A percentile compares a stretch with the other conserved stretches of the same genome.
Conservation (phyloP, 2,113 vertebrate species). For the Clarias gariepinus region DNA sequence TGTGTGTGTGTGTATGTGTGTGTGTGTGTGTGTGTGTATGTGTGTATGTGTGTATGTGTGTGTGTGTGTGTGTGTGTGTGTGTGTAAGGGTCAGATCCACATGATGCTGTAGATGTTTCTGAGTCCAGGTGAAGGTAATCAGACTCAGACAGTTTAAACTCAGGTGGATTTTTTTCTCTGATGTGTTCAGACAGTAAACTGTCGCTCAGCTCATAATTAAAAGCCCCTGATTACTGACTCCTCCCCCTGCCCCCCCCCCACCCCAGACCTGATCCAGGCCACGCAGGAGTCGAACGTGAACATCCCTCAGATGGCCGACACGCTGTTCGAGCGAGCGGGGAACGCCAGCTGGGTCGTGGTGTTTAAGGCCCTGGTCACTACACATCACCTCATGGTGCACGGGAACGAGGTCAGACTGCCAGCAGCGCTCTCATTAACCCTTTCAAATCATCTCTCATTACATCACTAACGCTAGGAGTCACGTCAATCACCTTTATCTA, state of each 20-base stretch:
- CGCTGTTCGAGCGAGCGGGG: slow-evolving; percentile 92
- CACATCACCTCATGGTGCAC: slow-evolving; percentile 97
- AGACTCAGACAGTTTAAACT: not conserved
- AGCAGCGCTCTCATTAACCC: too few relatives aligned
- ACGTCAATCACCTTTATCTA: not conserved
- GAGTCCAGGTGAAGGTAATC: too few relatives aligned
- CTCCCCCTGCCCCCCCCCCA: not conserved
- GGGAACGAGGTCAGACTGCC: slow-evolving; percentile 89
- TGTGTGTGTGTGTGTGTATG: not conserved
- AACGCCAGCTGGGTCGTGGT: slow-evolving; percentile 99
- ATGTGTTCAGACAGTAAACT: not conserved
- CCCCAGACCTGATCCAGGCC: slow-evolving; percentile 92
- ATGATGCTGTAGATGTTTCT: too few relatives aligned
- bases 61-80: not conserved
- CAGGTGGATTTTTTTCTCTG: not conserved
- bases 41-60: not conserved
- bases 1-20: not conserved
- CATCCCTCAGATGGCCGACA: slow-evolving; percentile 95
- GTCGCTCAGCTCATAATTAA: not conserved
- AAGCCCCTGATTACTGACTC: not conserved
- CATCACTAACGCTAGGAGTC: not conserved
- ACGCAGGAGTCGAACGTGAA: slow-evolving; percentile 97
- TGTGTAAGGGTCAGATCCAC: not conserved
- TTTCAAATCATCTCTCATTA: not conserved
- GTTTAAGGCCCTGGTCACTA: slow-evolving; percentile 97